These are phyloP conservation scores for Scaptomyza reducta DNA, from an alignment of 2,888 invertebrate genomes.

Conservation along the genomic window DNA sequence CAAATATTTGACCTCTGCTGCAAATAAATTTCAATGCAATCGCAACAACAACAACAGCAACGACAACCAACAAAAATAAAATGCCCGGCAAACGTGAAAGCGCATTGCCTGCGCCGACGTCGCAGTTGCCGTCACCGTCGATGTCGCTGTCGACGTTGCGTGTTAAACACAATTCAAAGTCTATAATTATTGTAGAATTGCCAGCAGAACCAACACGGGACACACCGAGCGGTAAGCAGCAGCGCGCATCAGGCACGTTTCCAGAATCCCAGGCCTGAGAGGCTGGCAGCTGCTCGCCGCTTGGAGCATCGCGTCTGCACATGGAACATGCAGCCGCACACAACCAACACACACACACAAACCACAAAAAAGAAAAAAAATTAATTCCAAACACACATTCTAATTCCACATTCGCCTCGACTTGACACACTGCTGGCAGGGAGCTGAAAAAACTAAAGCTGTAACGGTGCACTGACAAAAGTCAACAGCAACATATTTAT, in stretches of 20 bases:
- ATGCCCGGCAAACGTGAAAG: slow-evolving; percentile 70
- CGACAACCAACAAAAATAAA: slow-evolving; percentile 25
- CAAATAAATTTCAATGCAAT: slow-evolving; percentile 81
- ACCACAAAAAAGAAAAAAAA: slow-evolving; percentile 2
- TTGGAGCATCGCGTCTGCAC: slow-evolving; percentile 57
- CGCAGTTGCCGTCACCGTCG: slow-evolving; percentile 18
- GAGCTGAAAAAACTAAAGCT: slow-evolving; percentile 30
- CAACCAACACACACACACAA: slow-evolving; percentile 5
- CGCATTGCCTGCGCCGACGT: slow-evolving; percentile 56
- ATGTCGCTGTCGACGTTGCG: slow-evolving; percentile 76
- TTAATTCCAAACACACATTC: slow-evolving; percentile 80
- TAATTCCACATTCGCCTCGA: slow-evolving; percentile 76
- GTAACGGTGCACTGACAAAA: slow-evolving; percentile 6
- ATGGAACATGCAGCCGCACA: slow-evolving; percentile 58
- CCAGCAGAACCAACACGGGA: slow-evolving; percentile 72
- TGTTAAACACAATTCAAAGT: slow-evolving; percentile 83
- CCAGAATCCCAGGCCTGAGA: slow-evolving; percentile 45
- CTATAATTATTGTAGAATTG: slow-evolving; percentile 83
- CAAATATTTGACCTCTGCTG: slow-evolving; percentile 82
- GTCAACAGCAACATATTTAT: background rate
- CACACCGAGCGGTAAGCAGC: slow-evolving; percentile 30
- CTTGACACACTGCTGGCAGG: slow-evolving; percentile 68
- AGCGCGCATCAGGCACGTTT: slow-evolving; percentile 44
- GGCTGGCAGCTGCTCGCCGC: slow-evolving; percentile 53
- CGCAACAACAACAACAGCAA: slow-evolving; percentile 47